A percentile compares a stretch with the other conserved stretches of the same genome.
These are phyloP conservation scores for Axis porcinus DNA, from an alignment of 2,113 vertebrate genomes.

Conservation along the genomic window DNA sequence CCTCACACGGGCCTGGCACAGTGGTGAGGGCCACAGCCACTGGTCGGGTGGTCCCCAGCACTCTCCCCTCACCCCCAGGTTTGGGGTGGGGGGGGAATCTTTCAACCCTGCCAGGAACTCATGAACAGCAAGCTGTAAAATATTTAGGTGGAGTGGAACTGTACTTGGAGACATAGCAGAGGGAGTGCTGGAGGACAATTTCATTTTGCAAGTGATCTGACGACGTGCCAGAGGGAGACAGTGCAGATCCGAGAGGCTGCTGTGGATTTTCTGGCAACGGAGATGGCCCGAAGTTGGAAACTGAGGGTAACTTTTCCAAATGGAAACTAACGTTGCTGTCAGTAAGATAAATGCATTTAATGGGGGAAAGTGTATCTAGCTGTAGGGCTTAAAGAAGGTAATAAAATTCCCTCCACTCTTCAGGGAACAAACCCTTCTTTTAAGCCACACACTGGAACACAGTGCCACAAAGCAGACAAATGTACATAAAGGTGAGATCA, in stretches of 20 bases:
- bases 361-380: background rate
- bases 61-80: background rate
- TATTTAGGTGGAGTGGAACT: background rate
- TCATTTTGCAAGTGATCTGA: conserved; percentile 25
- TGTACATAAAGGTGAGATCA: background rate
- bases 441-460: background rate
- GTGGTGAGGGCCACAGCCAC: fast-evolving
- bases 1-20: conserved; percentile 19
- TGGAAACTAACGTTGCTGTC: background rate
- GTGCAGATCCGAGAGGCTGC: background rate
- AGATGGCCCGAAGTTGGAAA: background rate
- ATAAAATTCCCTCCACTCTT: background rate
- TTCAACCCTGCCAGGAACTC: background rate
- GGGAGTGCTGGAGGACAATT: background rate
- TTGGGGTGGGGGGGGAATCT: background rate
- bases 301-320: background rate
- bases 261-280: background rate
- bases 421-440: background rate
- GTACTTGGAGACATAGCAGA: background rate
- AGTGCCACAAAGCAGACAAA: background rate
- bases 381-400: background rate
- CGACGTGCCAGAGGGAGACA: background rate
- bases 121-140: background rate
- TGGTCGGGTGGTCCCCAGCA: background rate
- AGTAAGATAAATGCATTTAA: background rate